These are phyloP conservation scores for Pseudoatta argentina DNA, from an alignment of 1,140 invertebrate genomes.

Conservation along the genomic window DNA sequence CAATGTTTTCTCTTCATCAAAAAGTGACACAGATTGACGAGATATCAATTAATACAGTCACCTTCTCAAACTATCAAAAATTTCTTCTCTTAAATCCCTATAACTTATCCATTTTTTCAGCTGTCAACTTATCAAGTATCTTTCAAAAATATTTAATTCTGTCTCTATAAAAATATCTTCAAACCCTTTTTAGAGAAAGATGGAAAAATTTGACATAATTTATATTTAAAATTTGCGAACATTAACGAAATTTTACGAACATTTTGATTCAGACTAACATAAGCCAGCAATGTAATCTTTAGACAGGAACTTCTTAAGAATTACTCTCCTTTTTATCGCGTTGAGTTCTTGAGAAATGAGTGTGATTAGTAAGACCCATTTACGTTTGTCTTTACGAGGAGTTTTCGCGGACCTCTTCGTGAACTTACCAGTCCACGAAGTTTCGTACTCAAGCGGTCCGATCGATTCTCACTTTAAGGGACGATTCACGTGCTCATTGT, in stretches of 20 bases:
- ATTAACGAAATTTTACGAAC: slow-evolving; percentile 42
- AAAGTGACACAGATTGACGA: slow-evolving; percentile 27
- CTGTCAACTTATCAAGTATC: not conserved
- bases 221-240: slow-evolving; percentile 27
- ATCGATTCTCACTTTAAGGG: slow-evolving; percentile 71
- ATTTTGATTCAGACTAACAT: slow-evolving; percentile 4
- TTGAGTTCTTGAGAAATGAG: slow-evolving; percentile 15
- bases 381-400: slow-evolving; percentile 12
- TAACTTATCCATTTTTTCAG: not conserved
- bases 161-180: slow-evolving; percentile 20
- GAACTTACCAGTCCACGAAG: slow-evolving; percentile 71
- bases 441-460: slow-evolving; percentile 60
- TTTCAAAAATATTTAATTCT: slow-evolving; percentile 22
- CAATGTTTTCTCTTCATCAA: slow-evolving; percentile 8
- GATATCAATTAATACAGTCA: not conserved
- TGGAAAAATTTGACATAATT: not conserved
- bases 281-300: slow-evolving; percentile 7
- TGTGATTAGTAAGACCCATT: slow-evolving; percentile 33
- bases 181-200: not conserved
- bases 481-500: slow-evolving; percentile 71
- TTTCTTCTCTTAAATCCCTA: not conserved
- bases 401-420: slow-evolving; percentile 1
- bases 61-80: not conserved
- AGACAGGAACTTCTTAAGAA: slow-evolving; percentile 47
- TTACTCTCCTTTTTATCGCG: slow-evolving; percentile 69